Base-by-base conservation (phyloP, 2,797 vertebrate species). In the Sylvia borin region DNA sequence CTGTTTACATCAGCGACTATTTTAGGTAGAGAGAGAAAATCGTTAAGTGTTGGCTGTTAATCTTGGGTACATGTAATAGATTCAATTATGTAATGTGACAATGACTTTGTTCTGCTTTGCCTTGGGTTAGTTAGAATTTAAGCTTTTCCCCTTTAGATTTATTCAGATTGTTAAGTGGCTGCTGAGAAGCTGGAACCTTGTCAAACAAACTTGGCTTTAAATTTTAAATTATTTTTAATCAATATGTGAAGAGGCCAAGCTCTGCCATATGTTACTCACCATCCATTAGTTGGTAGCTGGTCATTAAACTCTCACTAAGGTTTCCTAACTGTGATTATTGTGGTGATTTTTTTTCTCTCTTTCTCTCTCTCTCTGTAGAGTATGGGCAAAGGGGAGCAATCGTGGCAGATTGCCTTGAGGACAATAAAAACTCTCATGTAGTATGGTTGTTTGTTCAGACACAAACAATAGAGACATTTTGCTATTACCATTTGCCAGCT, bases 401-500 rank as follows among this genome's bases (percentile, higher is more conserved):
- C 42, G 97, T 97, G 97, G 97, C 98, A 99, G 98, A 98, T 98
- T 98, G 98, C 98, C 96, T 96, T 85, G 90, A 97, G 97, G 97
- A 98, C 98, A 98, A 98, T 98, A 96, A 97, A 97, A 96, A 98
- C 97, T 98, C 97, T 98, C 97, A 98, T 97, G 98, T 98, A 91
- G 95, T 88, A 96, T 96, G 97, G 95, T 96, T 97, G 96, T 92
- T 95, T 96, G 97, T 96, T 90, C 90, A 95, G 94, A 91, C 93
- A 77, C 93, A 94, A 94, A 98, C 97, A 98, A 98, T 98, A 96
- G 97, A 88, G 94, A 96, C 96, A 96, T 94, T 95, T 97, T 98
- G 96, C 97, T 97, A 93, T 97, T 97, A 95, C 95, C 97, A 97
- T 98, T 97, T 98, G 97, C 97, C 97, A 96, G 97, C 97, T 97